A percentile compares a stretch with the other conserved stretches of the same genome.
Conservation (phyloP, 2,797 vertebrate genomes). For the Hylomyscus alleni region DNA sequence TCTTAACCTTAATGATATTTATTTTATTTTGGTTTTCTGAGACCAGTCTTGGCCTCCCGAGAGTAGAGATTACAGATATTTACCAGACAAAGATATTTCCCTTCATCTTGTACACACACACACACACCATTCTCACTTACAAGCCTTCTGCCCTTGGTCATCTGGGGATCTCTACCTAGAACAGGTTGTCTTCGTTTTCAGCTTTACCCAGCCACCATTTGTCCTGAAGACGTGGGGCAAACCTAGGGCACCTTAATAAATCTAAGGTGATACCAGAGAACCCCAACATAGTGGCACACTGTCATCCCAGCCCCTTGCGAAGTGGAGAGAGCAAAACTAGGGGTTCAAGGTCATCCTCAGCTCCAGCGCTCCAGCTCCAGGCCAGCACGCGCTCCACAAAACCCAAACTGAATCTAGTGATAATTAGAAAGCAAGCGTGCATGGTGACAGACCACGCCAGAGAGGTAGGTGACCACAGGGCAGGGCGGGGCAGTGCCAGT, state of each 20-base stretch:
- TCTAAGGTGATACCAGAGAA: background rate
- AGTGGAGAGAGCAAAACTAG: background rate
- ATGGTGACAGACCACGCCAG: background rate
- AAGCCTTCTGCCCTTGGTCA: background rate
- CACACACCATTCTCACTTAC: background rate
- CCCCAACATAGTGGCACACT: background rate
- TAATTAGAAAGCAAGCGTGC: background rate
- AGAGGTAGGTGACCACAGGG: background rate
- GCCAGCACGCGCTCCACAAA: background rate
- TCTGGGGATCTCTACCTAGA: background rate
- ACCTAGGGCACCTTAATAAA: background rate
- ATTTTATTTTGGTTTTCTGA: background rate
- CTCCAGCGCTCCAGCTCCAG: background rate
- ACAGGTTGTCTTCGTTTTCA: background rate
- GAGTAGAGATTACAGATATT: background rate
- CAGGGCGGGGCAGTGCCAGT: background rate
- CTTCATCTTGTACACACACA: too few species aligned
- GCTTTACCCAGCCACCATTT: background rate
- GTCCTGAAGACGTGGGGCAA: background rate
- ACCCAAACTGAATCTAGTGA: background rate
- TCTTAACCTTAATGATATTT: background rate
- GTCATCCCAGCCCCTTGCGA: background rate
- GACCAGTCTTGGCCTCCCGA: background rate
- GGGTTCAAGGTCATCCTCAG: background rate
- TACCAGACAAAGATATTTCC: background rate